Evolutionary conservation across 2,797 vertebrate species (phyloP), one percentile per base, ranked within the genome.

Genomic region (Tachyglossus aculeatus): DNA sequence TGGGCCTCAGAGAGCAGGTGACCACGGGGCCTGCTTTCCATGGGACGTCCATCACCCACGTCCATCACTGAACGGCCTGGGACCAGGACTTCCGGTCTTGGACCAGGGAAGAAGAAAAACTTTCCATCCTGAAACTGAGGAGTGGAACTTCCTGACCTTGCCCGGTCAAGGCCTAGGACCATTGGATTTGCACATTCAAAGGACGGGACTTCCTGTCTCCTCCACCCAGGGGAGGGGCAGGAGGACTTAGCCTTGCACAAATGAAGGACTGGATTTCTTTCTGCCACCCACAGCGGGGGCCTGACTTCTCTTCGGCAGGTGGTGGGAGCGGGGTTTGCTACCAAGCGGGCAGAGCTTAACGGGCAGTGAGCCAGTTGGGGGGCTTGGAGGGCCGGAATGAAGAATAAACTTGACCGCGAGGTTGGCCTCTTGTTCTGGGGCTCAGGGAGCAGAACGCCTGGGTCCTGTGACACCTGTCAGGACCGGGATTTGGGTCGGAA

Each of bases 101-200:
- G 44, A 16, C 1, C 31, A 31, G n/a, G 19, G 18, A 62, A 6
- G n/a, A 14, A n/a, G n/a, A n/a, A n/a, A n/a, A n/a, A n/a, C n/a
- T n/a, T n/a, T n/a, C n/a, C n/a, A n/a, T n/a, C n/a, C 11, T 29
- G 37, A 41, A 47, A 21, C 10, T n/a, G 1, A 2, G 9, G 25
- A 25, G 27, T 44, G 52, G 31, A 48, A 29, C 71, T 71, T 25
- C 15, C 14, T 12, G 5, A 24, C 40, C 9, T 45, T 45, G 24
- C 43, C 22, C 10, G 9, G 12, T 25, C 27, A 25, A 16, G 27
- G 14, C 7, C 14, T 5, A 4, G 5, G 16, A 15, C 13, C 6
- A 0, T 9, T 21, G 2, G 9, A 4, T 22, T 7, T 33, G 31
- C n/a, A n/a, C n/a, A n/a, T n/a, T n/a, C n/a, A 16, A 7, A n/a